phyloP scores from a whole-genome alignment of 2,888 invertebrate species.

The Rugalucina vietnamica region DNA sequence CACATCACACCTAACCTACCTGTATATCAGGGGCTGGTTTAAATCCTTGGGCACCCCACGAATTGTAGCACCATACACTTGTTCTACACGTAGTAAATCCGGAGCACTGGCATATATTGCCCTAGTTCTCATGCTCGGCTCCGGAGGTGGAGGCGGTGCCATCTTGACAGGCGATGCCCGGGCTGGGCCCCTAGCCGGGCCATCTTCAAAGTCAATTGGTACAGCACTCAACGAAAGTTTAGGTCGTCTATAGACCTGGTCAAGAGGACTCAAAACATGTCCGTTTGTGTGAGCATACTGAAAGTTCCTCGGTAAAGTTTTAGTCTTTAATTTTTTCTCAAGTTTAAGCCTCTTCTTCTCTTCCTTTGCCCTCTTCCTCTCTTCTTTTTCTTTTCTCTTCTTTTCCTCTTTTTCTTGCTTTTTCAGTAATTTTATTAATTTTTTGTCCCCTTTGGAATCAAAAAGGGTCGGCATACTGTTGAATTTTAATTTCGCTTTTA shows the following conservation, averaged over 20 bases:
- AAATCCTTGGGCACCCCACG: conserved; percentile 56
- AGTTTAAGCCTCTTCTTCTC: conserved; percentile 74
- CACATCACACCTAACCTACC: not conserved
- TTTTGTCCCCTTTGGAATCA: conserved; percentile 71
- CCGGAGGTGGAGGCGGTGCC: conserved; percentile 65
- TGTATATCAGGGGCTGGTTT: conserved; percentile 6
- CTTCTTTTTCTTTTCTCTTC: conserved; percentile 71
- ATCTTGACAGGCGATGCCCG: conserved; percentile 54
- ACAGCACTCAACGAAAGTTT: conserved; percentile 70
- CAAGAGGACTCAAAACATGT: conserved; percentile 47
- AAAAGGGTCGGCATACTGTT: conserved; percentile 77
- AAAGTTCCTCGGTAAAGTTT: conserved; percentile 74
- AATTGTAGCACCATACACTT: conserved; percentile 74
- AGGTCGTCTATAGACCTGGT: conserved; percentile 70
- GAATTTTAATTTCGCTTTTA: conserved; percentile 69
- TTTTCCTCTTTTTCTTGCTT: conserved; percentile 75
- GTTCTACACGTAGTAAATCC: conserved; percentile 73
- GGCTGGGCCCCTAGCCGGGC: conserved; percentile 51
- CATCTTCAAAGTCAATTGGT: conserved; percentile 74
- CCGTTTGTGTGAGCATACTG: conserved; percentile 66
- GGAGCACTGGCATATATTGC: conserved; percentile 73
- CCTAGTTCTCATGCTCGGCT: conserved; percentile 61
- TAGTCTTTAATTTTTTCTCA: conserved; percentile 70
- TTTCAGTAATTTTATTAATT: conserved; percentile 71
- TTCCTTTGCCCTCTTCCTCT: conserved; percentile 72